Conservation (phyloP, 2,113 vertebrate genomes). For the Nothocercus nigrocapillus region DNA sequence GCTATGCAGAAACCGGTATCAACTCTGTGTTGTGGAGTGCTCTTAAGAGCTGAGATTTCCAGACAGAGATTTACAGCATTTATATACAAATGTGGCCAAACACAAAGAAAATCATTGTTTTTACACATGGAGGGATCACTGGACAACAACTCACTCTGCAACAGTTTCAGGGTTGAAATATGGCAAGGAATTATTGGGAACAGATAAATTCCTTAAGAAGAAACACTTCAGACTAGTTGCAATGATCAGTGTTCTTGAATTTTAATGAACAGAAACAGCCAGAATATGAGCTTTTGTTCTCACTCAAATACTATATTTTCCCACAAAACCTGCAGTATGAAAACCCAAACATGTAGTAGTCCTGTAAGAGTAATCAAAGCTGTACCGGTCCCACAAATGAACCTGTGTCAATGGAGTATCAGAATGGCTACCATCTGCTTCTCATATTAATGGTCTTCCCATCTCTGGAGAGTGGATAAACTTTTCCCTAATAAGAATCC, state of each 20-base stretch:
- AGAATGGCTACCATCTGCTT: not conserved
- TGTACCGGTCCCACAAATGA: not conserved
- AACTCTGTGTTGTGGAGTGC: not conserved
- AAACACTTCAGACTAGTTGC: not conserved
- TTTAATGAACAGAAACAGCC: not conserved
- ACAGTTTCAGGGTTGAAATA: not conserved
- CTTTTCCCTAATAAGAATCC: not conserved
- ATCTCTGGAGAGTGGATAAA: not conserved
- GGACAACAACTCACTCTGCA: not conserved
- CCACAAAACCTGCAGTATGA: not conserved
- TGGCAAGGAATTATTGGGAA: not conserved
- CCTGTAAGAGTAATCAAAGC: not conserved
- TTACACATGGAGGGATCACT: not conserved
- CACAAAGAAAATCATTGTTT: not conserved
- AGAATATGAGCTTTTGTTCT: not conserved
- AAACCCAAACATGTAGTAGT: not conserved
- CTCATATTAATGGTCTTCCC: not conserved
- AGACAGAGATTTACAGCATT: not conserved
- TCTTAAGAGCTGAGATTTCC: slow-evolving; percentile 19
- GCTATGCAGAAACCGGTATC: not conserved
- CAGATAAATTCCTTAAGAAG: not conserved
- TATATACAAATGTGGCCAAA: not conserved
- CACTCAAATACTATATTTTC: not conserved
- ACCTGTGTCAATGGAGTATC: not conserved
- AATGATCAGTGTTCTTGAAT: not conserved